Evolutionary conservation across 2,797 vertebrate genomes (phyloP).

Genomic region (Labroides dimidiatus): DNA sequence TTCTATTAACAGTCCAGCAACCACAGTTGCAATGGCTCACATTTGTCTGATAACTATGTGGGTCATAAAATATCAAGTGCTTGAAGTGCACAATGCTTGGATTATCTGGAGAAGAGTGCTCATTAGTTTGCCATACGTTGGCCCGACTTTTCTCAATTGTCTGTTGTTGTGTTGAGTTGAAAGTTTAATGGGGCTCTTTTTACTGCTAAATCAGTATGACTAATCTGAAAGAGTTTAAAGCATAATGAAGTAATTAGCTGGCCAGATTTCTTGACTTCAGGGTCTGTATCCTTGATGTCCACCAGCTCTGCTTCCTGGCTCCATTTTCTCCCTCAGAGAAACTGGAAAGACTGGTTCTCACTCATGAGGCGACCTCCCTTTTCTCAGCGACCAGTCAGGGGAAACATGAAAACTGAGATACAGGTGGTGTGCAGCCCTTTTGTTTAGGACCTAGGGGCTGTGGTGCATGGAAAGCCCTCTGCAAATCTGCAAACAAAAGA

Average conservation of each 20-base stretch:
- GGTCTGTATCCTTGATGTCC: constrained; percentile 21
- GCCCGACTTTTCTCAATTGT: neutral
- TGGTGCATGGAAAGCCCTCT: constrained; percentile 60
- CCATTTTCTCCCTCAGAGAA: constrained; percentile 49
- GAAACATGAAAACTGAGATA: constrained; percentile 76
- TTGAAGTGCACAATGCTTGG: constrained; percentile 30
- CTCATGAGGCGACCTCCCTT: constrained; percentile 46
- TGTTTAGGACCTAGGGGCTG: constrained; percentile 61
- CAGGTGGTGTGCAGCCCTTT: constrained; percentile 65
- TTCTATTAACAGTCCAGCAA: constrained; percentile 27
- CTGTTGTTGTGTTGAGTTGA: neutral
- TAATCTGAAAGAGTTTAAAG: neutral
- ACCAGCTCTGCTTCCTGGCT: constrained; percentile 4
- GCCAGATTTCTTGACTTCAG: constrained; percentile 7
- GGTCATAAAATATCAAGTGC: constrained; percentile 72
- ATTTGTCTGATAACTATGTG: constrained; percentile 71
- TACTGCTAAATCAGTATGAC: neutral
- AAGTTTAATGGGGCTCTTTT: constrained; percentile 4
- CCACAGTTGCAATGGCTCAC: constrained; percentile 48
- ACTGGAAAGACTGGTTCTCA: constrained; percentile 78
- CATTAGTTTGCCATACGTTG: neutral
- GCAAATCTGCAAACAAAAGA: constrained; percentile 71
- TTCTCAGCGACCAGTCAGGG: constrained; percentile 69
- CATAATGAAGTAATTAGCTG: constrained; percentile 10
- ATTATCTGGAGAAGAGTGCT: constrained; percentile 14